These are phyloP conservation scores for Belgica antarctica DNA, from an alignment of 2,888 invertebrate genomes.

Conservation along the genomic window DNA sequence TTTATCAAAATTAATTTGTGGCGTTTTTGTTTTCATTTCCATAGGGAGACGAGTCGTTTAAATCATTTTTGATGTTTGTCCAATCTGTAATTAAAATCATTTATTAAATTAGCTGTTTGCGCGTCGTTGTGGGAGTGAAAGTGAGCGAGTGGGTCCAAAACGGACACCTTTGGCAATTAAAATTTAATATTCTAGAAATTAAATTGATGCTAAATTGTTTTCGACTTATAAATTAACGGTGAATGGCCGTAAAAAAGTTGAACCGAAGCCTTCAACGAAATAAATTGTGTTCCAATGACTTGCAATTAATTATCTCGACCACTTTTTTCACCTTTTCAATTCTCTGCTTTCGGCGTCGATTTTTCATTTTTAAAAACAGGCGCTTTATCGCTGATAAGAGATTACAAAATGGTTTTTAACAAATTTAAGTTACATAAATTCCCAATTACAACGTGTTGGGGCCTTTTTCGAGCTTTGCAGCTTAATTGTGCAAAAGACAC, in stretches of 20 bases:
- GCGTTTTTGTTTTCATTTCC: conserved; percentile 3
- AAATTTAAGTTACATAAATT: neutral
- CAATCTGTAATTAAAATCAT: conserved; percentile 35
- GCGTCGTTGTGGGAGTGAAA: neutral
- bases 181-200: conserved; percentile 1
- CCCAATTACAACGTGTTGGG: neutral
- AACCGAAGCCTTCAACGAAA: no score
- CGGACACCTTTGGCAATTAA: conserved; percentile 1
- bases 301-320: neutral
- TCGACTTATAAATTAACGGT: neutral
- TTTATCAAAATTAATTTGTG: conserved; percentile 24
- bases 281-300: conserved; percentile 1
- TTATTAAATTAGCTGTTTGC: conserved; percentile 11
- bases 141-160: neutral
- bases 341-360: conserved; percentile 4
- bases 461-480: neutral
- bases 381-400: neutral
- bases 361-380: neutral
- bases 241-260: neutral
- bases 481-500: conserved; percentile 38
- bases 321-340: neutral
- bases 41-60: conserved; percentile 5
- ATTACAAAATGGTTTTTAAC: conserved; percentile 1
- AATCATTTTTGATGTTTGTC: conserved; percentile 19
- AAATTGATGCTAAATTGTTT: neutral